A percentile compares a stretch with the other conserved stretches of the same genome.
Evolutionary conservation across 2,113 vertebrate genomes (phyloP).

Genomic region (Amazona guildingii): DNA sequence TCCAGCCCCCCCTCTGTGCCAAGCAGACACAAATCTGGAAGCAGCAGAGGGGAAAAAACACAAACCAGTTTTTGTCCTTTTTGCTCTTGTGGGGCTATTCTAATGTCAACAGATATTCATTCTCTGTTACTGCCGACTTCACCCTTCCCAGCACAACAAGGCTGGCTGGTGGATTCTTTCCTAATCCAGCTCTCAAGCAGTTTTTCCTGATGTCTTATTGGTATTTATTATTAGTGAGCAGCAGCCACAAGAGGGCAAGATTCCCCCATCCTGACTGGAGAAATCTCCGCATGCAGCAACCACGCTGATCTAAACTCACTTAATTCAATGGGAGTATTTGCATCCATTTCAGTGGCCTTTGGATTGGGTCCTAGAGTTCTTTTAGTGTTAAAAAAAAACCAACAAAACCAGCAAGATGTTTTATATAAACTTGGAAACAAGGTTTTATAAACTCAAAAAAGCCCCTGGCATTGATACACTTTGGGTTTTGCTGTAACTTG

Average conservation of each 20-base stretch:
- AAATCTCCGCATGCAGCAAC: background rate
- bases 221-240: background rate
- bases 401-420: background rate
- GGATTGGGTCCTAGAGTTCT: background rate
- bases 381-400: background rate
- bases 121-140: background rate
- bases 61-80: background rate
- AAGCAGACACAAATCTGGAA: background rate
- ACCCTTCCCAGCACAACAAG: background rate
- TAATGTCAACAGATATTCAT: background rate
- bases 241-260: conserved; percentile 29
- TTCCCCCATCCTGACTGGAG: background rate
- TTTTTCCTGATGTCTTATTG: background rate
- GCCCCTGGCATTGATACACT: background rate
- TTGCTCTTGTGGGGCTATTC: background rate
- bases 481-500: background rate
- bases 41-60: fast-evolving
- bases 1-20: too few relatives aligned
- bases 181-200: background rate
- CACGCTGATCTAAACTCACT: background rate
- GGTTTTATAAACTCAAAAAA: conserved; percentile 29
- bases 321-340: background rate
- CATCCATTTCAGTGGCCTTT: background rate
- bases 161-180: background rate
- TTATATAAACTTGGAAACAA: conserved; percentile 23